A percentile compares a stretch with the other conserved stretches of the same genome.
These are phyloP conservation scores for Cataglyphis hispanica DNA, from an alignment of 1,140 invertebrate genomes.

Conservation along the genomic window DNA sequence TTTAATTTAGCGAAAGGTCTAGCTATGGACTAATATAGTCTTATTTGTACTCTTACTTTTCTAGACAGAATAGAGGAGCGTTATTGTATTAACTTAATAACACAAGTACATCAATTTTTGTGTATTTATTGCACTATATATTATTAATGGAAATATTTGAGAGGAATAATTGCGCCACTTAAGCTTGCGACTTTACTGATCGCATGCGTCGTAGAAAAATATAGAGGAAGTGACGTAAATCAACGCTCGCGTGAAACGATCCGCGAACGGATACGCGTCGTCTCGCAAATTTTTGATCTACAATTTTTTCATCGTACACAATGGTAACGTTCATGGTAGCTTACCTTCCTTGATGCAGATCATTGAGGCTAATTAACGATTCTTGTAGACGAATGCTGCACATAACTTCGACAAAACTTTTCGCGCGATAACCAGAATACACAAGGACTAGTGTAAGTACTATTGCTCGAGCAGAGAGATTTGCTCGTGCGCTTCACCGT, in stretches of 20 bases:
- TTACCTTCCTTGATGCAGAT: slow-evolving; percentile 1
- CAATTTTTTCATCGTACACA: slow-evolving; percentile 21
- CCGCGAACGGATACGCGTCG: slow-evolving; percentile 10
- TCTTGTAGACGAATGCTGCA: neutral
- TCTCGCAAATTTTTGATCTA: slow-evolving; percentile 51
- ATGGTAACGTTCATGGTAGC: slow-evolving; percentile 30
- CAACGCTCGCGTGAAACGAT: slow-evolving; percentile 58
- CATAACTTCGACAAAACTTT: neutral
- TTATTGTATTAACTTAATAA: slow-evolving; percentile 67
- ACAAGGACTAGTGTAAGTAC: slow-evolving; percentile 59
- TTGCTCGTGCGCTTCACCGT: slow-evolving; percentile 72
- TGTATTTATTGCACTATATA: slow-evolving; percentile 79
- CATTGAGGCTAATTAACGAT: slow-evolving; percentile 21
- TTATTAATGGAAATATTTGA: slow-evolving; percentile 61
- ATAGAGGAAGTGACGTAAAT: slow-evolving; percentile 66
- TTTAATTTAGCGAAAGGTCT: slow-evolving; percentile 55
- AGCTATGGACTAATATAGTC: slow-evolving; percentile 61
- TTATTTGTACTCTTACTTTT: slow-evolving; percentile 79
- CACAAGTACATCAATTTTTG: slow-evolving; percentile 75
- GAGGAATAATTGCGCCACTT: slow-evolving; percentile 46
- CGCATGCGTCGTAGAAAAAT: slow-evolving; percentile 71
- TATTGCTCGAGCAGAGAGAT: slow-evolving; percentile 74
- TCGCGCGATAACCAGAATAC: slow-evolving; percentile 50
- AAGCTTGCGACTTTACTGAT: slow-evolving; percentile 49
- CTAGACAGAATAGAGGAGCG: slow-evolving; percentile 57